These are phyloP conservation scores for Nemurella pictetii DNA, from an alignment of 2,888 invertebrate genomes.

Conservation along the genomic window DNA sequence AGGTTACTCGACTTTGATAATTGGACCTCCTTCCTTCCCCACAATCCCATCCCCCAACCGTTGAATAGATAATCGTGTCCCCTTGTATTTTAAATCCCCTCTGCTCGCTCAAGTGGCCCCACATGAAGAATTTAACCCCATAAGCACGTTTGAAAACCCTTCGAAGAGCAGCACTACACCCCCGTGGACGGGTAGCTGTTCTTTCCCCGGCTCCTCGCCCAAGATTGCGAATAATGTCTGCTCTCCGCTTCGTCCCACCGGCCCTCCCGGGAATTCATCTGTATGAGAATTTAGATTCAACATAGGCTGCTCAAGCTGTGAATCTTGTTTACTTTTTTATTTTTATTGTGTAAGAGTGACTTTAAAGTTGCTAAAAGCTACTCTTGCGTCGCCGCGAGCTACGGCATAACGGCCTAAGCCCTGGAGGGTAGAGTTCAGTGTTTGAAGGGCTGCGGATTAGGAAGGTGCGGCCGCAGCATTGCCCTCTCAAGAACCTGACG, in stretches of 20 bases:
- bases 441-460: background rate
- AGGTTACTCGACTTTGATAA: conserved; percentile 1
- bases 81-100: background rate
- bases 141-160: conserved; percentile 5
- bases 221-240: background rate
- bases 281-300: conserved; percentile 15
- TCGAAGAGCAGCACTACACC: background rate
- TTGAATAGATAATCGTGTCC: background rate
- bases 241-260: background rate
- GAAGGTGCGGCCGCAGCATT: background rate
- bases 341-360: conserved; percentile 6
- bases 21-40: background rate
- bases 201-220: background rate
- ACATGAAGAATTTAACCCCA: conserved; percentile 3
- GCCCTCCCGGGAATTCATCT: background rate
- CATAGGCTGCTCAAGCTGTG: conserved; percentile 4
- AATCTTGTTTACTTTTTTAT: conserved; percentile 18
- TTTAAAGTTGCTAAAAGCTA: conserved; percentile 11
- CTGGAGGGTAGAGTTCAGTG: conserved; percentile 1
- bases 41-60: background rate
- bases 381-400: background rate
- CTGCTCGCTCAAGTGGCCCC: background rate
- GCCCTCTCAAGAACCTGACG: background rate
- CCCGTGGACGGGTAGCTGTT: background rate
- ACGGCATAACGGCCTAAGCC: conserved; percentile 1